phyloP scores from a whole-genome alignment of 2,888 invertebrate species.

The Lampropteryx suffumata region DNA sequence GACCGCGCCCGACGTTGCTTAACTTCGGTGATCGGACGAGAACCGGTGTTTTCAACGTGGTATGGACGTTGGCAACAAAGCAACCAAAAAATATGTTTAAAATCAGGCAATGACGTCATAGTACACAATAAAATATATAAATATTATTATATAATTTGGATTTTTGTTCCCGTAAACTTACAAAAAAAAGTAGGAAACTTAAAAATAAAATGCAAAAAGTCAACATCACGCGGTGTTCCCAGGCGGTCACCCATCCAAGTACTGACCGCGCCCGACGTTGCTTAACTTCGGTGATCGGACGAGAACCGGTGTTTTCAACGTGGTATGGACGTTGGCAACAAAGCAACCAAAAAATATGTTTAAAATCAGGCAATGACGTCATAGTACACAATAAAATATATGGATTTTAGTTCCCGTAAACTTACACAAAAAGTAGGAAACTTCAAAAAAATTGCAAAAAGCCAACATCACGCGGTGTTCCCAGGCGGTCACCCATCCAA shows the following conservation, averaged over 20 bases:
- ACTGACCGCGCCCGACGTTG: slow-evolving; percentile 78
- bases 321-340: slow-evolving; percentile 60
- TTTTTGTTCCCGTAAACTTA: too few relatives aligned
- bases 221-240: slow-evolving; percentile 57
- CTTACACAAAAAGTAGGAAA: neutral
- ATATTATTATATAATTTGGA: too few relatives aligned
- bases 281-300: slow-evolving; percentile 80
- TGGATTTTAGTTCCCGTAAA: too few relatives aligned
- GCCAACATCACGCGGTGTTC: slow-evolving; percentile 58
- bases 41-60: slow-evolving; percentile 66
- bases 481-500: slow-evolving; percentile 74
- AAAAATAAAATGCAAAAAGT: slow-evolving; percentile 41
- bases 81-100: neutral
- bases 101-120: neutral
- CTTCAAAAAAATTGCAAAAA: slow-evolving; percentile 12
- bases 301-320: slow-evolving; percentile 69
- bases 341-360: neutral
- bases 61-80: slow-evolving; percentile 55
- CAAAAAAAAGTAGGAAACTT: slow-evolving; percentile 7
- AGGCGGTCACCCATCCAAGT: slow-evolving; percentile 79
- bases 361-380: neutral
- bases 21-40: slow-evolving; percentile 80
- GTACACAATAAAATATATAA: too few relatives aligned
- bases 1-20: slow-evolving; percentile 78
- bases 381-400: too few relatives aligned